Percentiles rank a stretch among this genome's conserved stretches.
Evolutionary conservation across 2,113 vertebrate species (phyloP).

Genomic region (Scomber colias): DNA sequence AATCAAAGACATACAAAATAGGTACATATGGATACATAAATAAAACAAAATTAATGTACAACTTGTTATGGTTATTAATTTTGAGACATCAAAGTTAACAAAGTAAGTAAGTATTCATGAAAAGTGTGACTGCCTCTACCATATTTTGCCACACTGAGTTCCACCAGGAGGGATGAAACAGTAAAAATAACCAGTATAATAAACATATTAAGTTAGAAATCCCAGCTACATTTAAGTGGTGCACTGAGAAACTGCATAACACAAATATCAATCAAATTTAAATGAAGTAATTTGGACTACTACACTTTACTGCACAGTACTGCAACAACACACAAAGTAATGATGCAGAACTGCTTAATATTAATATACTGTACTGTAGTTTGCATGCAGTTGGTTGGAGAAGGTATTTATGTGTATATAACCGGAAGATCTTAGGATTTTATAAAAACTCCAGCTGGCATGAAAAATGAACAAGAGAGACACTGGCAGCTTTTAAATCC

Average conservation of each 20-base stretch:
- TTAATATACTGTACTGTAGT: neutral
- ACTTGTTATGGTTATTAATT: neutral
- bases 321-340: no score
- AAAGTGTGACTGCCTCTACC: neutral
- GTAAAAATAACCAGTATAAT: neutral
- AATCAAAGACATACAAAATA: neutral
- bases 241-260: neutral
- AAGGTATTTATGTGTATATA: conserved; percentile 15
- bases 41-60: neutral
- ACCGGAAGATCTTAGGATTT: conserved; percentile 5
- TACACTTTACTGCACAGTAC: no score
- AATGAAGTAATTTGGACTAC: neutral
- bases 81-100: neutral
- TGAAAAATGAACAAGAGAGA: conserved; percentile 53
- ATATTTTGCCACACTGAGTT: neutral
- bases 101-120: neutral
- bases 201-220: neutral
- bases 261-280: neutral
- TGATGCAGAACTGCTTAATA: neutral
- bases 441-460: conserved; percentile 53
- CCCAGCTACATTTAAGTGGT: neutral
- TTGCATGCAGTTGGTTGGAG: conserved; percentile 5
- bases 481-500: conserved; percentile 57
- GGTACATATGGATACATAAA: neutral
- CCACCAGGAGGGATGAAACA: neutral